Evolutionary conservation across 2,113 vertebrate genomes (phyloP), one percentile per base, ranked within the genome.

Genomic region (Pachycephala philippinensis): DNA sequence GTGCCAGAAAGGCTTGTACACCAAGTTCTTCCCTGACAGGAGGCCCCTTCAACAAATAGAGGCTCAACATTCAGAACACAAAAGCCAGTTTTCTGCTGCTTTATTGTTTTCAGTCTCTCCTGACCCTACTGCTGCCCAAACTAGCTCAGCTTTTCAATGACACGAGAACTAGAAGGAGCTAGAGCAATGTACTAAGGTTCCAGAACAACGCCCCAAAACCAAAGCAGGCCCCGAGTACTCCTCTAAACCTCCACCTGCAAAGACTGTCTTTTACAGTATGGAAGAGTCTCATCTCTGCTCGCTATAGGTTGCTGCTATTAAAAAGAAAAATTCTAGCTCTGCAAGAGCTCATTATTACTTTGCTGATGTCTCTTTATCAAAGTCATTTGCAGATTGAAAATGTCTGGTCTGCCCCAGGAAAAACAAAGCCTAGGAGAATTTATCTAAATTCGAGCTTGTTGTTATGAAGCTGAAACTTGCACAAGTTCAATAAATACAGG

Each of bases 131-230:
- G 60, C 52, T 87, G 87, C 56, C 23, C 33, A 54, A 53, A 74
- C 24, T n/a, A 84, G 33, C 30, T 85, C 53, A 30, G 14, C 11
- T 71, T 52, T 66, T 75, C 61, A 42, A 27, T 13, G 10, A 54
- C 26, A 33, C 2, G 9, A 81, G 42, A 84, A 61, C 45, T 65
- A 13, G 23, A 60, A 80, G 27, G 37, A 16, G 10, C 45, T 37
- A 39, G 11, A 77, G 47, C n/a, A 50, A 57, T 13, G 8, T 20
- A 40, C 31, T 45, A 49, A 65, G 71, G 72, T 68, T 74, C 72
- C 42, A 92, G 59, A 24, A 44, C 54, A 89, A 59, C 0, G 0
- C 3, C 12, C 16, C 2, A 7, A 53, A 74, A 81, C 14, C 59
- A 81, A 89, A 91, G 28, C 59, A 91, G 33, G 10, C 13, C 13